phyloP scores from a whole-genome alignment of 2,797 vertebrate species.

The Tenualosa ilisha region DNA sequence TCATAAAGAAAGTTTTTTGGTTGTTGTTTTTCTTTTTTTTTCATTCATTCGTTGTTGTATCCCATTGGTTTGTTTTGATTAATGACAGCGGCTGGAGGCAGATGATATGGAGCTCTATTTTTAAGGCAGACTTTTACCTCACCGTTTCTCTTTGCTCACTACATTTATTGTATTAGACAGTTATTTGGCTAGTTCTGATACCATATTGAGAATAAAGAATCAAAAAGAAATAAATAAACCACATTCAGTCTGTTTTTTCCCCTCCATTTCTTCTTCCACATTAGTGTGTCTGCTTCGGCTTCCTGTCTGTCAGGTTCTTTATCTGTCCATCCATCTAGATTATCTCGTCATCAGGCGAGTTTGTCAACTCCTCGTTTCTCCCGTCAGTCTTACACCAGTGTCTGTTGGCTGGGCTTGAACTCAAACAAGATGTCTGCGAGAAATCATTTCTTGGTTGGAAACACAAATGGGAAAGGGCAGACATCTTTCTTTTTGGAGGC shows the following conservation, averaged over 20 bases:
- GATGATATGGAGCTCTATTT: not conserved
- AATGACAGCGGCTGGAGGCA: not conserved
- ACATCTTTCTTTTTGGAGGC: not conserved
- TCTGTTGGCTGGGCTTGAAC: not conserved
- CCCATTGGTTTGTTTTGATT: conserved; percentile 20
- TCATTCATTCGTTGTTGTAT: not conserved
- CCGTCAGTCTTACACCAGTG: not conserved
- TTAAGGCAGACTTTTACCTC: conserved; percentile 10
- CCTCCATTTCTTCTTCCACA: not conserved
- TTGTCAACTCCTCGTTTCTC: conserved; percentile 17
- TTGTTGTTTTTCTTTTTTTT: not conserved
- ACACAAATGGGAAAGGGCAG: conserved; percentile 6
- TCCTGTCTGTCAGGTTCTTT: conserved; percentile 11
- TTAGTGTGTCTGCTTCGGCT: not conserved
- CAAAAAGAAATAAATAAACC: not conserved
- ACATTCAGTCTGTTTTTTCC: not conserved
- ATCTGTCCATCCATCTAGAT: conserved; percentile 22
- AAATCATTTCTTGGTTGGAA: not conserved
- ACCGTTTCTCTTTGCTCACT: not conserved
- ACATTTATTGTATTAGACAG: not conserved
- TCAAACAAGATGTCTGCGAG: conserved; percentile 2
- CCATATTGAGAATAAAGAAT: not conserved
- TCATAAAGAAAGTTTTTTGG: conserved; percentile 18
- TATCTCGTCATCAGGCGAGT: not conserved
- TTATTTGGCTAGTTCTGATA: conserved; percentile 17